Evolutionary conservation across 1,140 invertebrate genomes (phyloP), one percentile per base, ranked within the genome.

Genomic region (Cyrtorhinus lividipennis): DNA sequence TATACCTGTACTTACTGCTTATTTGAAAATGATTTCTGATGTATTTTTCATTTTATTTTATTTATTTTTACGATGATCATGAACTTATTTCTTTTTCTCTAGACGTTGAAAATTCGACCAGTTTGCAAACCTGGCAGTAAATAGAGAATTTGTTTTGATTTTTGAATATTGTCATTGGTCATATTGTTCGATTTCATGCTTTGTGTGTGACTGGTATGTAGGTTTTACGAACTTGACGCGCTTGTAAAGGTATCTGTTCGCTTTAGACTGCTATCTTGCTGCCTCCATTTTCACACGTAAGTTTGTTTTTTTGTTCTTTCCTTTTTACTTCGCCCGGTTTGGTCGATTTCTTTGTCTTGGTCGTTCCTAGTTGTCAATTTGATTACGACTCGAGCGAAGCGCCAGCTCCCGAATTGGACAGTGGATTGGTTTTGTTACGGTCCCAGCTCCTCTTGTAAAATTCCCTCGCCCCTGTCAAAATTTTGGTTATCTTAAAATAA

Each of bases 1-100:
- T 53, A 22, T 10, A 53, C 20, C 48, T 53, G 48, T 53, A 53
- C 48, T 53, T 53, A 53, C 48, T 53, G 48, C 48, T 53, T 53
- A 53, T 53, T 53, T 53, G 10, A 10, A 38, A 38, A 38, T 38
- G n/a, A 53, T 53, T 53, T 53, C 20, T 53, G 5, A 53, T 5
- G 5, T 20, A 53, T 53, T 10, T n/a, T 53, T 38, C 30, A 8
- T 38, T 38, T 8, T 38, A 38, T 38, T 38, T 38, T 38, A 15
- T 5, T 38, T 38, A 38, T 38, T 15, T 8, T n/a, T n/a, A n/a
- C n/a, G n/a, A n/a, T n/a, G n/a, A n/a, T n/a, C n/a, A n/a, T n/a
- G n/a, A n/a, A n/a, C n/a, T n/a, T n/a, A n/a, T n/a, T n/a, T n/a
- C n/a, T 38, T 38, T 38, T 15, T 38, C 15, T 15, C 5, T 38